Base-by-base conservation (phyloP, 2,113 vertebrate species). In the Columba janthina region DNA sequence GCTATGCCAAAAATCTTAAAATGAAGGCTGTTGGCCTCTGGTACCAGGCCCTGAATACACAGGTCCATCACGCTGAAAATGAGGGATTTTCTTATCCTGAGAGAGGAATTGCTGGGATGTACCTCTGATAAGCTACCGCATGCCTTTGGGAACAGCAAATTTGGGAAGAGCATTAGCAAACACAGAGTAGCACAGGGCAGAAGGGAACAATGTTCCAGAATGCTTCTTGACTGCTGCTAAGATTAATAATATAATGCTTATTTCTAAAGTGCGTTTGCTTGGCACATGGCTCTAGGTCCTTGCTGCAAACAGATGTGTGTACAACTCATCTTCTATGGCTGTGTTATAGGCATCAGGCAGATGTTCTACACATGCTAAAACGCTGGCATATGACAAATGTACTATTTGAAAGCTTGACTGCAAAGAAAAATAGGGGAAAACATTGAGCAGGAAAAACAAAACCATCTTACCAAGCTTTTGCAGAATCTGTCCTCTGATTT, bases 401-500 rank as follows among this genome's bases (percentile, higher is more conserved):
- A 75, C n/a, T 15, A 32, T 29, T 42, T 58, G n/a, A 69, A 71
- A 61, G 10, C 61, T 42, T 60, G 70, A 54, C 51, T 65, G 14
- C n/a, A 50, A 75, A 70, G 6, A 2, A 15, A 53, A 32, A 38
- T 6, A 2, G 7, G 19, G 14, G n/a, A 5, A 44, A 84, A 48
- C 7, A 38, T 50, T 8, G 22, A 71, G 18, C 19, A 56, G 48
- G 19, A 2, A 1, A 31, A 66, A 53, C 38, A 36, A 15, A 31
- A 64, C 26, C 24, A 28, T 22, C 75, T 80, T 93, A 99, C 99
- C 99, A 2, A 99, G 97, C 95, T 99, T 99, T 85, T 99, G 99
- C 73, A 99, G 97, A 94, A 99, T 98, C 89, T 99, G 99, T 31
- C 99, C 99, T 83, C 99, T 98, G 85, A 99, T 99, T 94, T 99